phyloP scores from a whole-genome alignment of 2,113 vertebrate species.

The Gallinago jamesoni region DNA sequence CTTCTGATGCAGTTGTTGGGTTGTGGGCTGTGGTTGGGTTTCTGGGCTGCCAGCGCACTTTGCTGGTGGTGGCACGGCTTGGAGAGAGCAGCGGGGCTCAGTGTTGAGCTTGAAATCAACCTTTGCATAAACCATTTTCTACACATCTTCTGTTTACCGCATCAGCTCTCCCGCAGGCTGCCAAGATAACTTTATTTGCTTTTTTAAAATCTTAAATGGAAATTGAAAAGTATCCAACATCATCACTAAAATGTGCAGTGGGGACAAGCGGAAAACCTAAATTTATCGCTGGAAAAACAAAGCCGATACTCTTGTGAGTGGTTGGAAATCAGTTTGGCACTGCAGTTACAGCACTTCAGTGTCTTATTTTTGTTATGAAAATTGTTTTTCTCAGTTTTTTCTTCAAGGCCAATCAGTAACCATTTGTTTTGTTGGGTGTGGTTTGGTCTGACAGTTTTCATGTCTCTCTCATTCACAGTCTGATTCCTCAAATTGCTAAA shows the following conservation, averaged over 20 bases:
- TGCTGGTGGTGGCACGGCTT: neutral
- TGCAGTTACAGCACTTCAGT: neutral
- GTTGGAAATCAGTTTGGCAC: constrained; percentile 37
- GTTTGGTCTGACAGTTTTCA: constrained; percentile 39
- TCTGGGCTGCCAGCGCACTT: too few species aligned
- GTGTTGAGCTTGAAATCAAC: neutral
- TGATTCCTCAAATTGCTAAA: constrained; percentile 52
- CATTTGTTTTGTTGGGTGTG: constrained; percentile 14
- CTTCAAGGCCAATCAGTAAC: constrained; percentile 49
- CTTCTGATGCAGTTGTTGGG: too few species aligned
- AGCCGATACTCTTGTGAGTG: neutral
- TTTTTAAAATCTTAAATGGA: constrained; percentile 14
- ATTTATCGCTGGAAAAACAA: constrained; percentile 18
- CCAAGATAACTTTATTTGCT: neutral
- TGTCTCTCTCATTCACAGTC: constrained; percentile 28
- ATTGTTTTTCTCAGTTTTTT: constrained; percentile 58
- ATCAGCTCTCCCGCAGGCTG: neutral
- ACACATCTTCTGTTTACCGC: neutral
- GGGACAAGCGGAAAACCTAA: neutral
- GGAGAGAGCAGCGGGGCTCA: neutral
- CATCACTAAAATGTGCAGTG: neutral
- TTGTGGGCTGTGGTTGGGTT: too few species aligned
- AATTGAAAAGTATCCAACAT: constrained; percentile 11
- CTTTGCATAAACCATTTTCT: neutral
- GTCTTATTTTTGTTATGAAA: constrained; percentile 13